Percentiles rank a stretch among this genome's conserved stretches.
These are phyloP conservation scores for Lithosia quadra DNA, from an alignment of 2,888 invertebrate genomes.

Conservation along the genomic window DNA sequence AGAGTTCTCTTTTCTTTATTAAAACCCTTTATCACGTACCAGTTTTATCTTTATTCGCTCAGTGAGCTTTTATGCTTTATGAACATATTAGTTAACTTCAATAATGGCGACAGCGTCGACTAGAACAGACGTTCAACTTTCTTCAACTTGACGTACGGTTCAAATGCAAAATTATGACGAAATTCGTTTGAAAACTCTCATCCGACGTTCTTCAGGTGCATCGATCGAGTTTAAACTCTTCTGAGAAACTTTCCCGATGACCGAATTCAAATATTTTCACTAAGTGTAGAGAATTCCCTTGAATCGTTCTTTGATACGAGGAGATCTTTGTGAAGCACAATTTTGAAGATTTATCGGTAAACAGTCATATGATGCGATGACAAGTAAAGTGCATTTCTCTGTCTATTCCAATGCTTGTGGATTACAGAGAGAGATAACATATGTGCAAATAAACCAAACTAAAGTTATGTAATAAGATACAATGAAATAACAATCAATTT, in stretches of 20 bases:
- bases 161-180: constrained; percentile 62
- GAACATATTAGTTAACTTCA: constrained; percentile 53
- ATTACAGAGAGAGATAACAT: background rate
- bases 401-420: background rate
- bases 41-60: constrained; percentile 59
- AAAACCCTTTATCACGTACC: constrained; percentile 44
- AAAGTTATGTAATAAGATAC: no score
- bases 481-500: no score
- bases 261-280: constrained; percentile 78
- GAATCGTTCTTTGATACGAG: constrained; percentile 67
- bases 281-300: constrained; percentile 68
- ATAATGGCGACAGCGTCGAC: constrained; percentile 58
- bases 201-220: constrained; percentile 59
- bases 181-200: constrained; percentile 60
- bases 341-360: constrained; percentile 63
- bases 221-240: constrained; percentile 59
- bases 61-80: constrained; percentile 52
- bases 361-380: constrained; percentile 52
- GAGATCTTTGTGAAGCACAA: constrained; percentile 57
- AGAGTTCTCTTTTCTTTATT: constrained; percentile 43
- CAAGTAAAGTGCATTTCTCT: background rate
- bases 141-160: constrained; percentile 51
- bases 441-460: no score
- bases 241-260: constrained; percentile 65
- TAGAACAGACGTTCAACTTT: constrained; percentile 63